Conservation (phyloP, 2,113 vertebrate species). For the Pelobates fuscus region DNA sequence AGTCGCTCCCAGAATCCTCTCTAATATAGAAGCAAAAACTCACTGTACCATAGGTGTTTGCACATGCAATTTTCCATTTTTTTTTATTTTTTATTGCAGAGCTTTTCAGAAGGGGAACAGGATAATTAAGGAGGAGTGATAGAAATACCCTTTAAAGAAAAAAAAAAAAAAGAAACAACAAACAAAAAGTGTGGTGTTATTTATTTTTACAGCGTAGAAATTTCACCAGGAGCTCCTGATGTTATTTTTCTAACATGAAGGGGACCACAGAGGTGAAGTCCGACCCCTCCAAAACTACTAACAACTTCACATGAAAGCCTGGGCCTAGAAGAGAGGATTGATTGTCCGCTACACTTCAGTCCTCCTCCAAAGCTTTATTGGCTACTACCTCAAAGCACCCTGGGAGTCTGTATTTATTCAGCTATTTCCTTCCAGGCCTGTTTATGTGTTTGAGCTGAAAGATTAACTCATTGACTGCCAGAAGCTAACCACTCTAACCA, state of each 20-base stretch:
- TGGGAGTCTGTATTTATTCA: slow-evolving; percentile 47
- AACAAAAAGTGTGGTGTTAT: slow-evolving; percentile 23
- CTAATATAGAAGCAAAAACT: not conserved
- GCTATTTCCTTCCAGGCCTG: slow-evolving; percentile 46
- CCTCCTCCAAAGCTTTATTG: slow-evolving; percentile 46
- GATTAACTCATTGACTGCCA: slow-evolving; percentile 19
- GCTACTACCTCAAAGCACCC: slow-evolving; percentile 47
- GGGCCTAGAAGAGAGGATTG: slow-evolving; percentile 36
- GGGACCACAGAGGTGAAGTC: slow-evolving; percentile 44
- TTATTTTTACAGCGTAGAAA: slow-evolving; percentile 42
- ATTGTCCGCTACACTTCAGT: slow-evolving; percentile 40
- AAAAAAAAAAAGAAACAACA: slow-evolving; percentile 11
- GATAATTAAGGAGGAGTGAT: slow-evolving; percentile 19
- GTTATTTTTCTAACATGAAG: slow-evolving; percentile 49
- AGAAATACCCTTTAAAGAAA: slow-evolving; percentile 17
- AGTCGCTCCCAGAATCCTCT: not conserved
- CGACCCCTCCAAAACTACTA: slow-evolving; percentile 39
- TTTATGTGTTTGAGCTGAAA: slow-evolving; percentile 36
- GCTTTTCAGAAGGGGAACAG: slow-evolving; percentile 13
- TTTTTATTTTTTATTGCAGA: not conserved
- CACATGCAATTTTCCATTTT: too few species aligned
- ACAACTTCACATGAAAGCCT: slow-evolving; percentile 44
- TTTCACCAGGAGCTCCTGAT: slow-evolving; percentile 37
- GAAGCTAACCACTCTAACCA: not conserved
- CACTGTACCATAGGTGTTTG: too few species aligned